A percentile compares a stretch with the other conserved stretches of the same genome.
phyloP scores from a whole-genome alignment of 2,797 vertebrate genomes.

The Poecilia gillii region DNA sequence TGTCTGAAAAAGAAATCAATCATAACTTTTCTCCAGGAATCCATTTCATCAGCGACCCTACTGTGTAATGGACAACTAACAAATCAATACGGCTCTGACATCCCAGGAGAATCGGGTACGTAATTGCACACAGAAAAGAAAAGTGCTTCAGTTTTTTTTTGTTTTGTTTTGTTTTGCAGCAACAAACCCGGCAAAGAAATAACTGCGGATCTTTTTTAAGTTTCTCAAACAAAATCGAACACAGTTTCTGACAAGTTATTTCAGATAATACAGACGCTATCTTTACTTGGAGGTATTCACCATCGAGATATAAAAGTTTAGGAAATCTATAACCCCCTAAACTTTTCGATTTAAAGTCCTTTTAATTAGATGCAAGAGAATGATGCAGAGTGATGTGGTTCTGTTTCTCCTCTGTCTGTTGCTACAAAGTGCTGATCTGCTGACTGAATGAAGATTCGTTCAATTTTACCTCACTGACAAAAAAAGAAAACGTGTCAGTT shows the following conservation, averaged over 20 bases:
- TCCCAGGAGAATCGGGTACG: slow-evolving; percentile 19
- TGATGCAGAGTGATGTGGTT: neutral
- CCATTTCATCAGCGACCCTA: slow-evolving; percentile 41
- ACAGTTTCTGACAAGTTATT: slow-evolving; percentile 42
- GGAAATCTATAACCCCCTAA: neutral
- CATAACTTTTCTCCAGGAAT: slow-evolving; percentile 56
- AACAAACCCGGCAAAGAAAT: slow-evolving; percentile 40
- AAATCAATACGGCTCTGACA: slow-evolving; percentile 60
- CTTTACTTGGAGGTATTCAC: slow-evolving; percentile 9
- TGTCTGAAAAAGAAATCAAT: slow-evolving; percentile 42
- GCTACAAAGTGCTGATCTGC: neutral
- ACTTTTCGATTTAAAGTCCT: neutral
- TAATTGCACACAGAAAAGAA: slow-evolving; percentile 48
- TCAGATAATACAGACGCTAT: slow-evolving; percentile 36
- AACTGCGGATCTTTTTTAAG: slow-evolving; percentile 4
- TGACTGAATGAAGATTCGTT: neutral
- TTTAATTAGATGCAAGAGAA: neutral
- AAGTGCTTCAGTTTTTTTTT: slow-evolving; percentile 28
- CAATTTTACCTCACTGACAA: neutral
- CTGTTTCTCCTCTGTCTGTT: neutral
- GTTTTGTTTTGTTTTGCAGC: slow-evolving; percentile 33
- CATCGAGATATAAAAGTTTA: neutral
- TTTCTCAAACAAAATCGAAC: slow-evolving; percentile 45
- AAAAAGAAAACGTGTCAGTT: neutral
- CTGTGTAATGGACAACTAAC: slow-evolving; percentile 30